Base-by-base conservation (phyloP, 2,888 invertebrate genomes). In the Ormia ochracea region DNA sequence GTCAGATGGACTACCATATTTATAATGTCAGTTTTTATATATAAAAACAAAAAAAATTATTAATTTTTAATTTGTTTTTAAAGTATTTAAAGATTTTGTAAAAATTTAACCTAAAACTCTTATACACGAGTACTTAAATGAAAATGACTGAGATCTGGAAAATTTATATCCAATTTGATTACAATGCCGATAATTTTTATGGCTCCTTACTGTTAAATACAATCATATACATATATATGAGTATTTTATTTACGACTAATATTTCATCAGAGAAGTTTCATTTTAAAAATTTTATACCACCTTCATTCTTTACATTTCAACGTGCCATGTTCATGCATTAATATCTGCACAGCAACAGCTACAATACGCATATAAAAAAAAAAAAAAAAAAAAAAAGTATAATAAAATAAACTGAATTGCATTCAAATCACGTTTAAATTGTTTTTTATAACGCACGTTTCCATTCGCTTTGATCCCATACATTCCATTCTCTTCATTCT, bases 401-500 rank as follows among this genome's bases (percentile, higher is more conserved):
- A 50, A 63, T 36, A 26, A 50, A 59, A 50, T 21, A 26, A 54
- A 56, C 48, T 43, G 41, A 72, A 76, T 76, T 80, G 80, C 80
- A 80, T 80, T 80, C 80, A 76, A 73, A 76, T 68, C 76, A 80
- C 80, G 80, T 80, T 72, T 75, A 54, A 69, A 58, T 52, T 26
- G 48, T 28, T 78, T 75, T 61, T 59, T 54, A 65, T 63, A 48
- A 28, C 52, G 28, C 41, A 45, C 70, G 17, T 52, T 52, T 72
- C 41, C 61, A 33, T 43, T 14, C 21, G 31, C 23, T 43, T 33
- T 69, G 4, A 33, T 54, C 6, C 65, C 28, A n/a, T n/a, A n/a
- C n/a, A n/a, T 17, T 7, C 0, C 19, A 6, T n/a, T n/a, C 26
- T 65, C 19, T 23, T 1, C 12, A 19, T 23, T 1, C 26, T 6